Evolutionary conservation across 2,113 vertebrate species (phyloP).

Genomic region (Paedocypris sp.): DNA sequence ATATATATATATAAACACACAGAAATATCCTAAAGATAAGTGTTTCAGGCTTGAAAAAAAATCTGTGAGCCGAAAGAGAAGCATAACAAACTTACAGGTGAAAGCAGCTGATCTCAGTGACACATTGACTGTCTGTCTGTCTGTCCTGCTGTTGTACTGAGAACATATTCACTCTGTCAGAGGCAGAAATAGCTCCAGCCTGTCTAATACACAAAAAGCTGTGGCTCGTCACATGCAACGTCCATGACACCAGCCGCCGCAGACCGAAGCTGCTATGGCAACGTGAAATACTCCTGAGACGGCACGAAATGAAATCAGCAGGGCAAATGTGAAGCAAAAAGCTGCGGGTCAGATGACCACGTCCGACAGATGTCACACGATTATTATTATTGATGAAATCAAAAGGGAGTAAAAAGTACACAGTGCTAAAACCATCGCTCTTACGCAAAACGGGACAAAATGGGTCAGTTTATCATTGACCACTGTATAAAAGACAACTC

Average conservation of each 20-base stretch:
- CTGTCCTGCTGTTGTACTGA: not conserved
- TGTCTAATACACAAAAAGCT: not conserved
- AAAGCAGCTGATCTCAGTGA: not conserved
- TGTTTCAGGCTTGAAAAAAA: too few species aligned
- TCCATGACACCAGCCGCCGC: not conserved
- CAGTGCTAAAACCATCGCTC: not conserved
- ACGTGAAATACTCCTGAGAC: not conserved
- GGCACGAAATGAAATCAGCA: not conserved
- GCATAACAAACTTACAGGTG: too few species aligned
- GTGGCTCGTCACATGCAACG: not conserved
- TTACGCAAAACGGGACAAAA: not conserved
- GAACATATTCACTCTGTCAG: slow-evolving; percentile 2
- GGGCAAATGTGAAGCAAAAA: not conserved
- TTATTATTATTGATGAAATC: not conserved
- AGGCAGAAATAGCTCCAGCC: slow-evolving; percentile 5
- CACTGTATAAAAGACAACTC: not conserved
- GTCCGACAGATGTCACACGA: not conserved
- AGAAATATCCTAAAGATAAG: too few species aligned
- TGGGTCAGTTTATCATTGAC: not conserved
- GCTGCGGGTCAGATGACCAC: not conserved
- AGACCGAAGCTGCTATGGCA: slow-evolving; percentile 5
- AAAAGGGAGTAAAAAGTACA: not conserved
- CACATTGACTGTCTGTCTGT: not conserved
- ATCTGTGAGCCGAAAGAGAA: too few species aligned
- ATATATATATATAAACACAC: too few species aligned